Evolutionary conservation across 2,888 invertebrate genomes (phyloP).

Genomic region (Eupithecia centaureata): DNA sequence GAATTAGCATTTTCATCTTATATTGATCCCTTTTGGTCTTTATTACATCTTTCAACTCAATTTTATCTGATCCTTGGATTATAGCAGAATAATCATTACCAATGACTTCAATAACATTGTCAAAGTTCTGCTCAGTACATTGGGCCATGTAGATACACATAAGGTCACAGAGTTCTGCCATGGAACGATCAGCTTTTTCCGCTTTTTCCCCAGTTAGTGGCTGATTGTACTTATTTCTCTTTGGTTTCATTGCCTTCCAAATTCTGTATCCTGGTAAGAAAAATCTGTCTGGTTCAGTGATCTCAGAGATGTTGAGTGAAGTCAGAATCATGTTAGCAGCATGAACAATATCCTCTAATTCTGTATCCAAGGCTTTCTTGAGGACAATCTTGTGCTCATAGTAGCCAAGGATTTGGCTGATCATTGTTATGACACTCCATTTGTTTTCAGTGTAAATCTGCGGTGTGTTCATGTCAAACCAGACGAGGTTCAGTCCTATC

Average conservation of each 20-base stretch:
- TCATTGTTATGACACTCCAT: slow-evolving; percentile 57
- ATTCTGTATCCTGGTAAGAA: slow-evolving; percentile 65
- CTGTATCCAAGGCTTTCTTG: slow-evolving; percentile 69
- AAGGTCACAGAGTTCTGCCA: slow-evolving; percentile 26
- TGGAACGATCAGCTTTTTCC: slow-evolving; percentile 33
- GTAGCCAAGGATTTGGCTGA: slow-evolving; percentile 63
- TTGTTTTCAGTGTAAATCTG: slow-evolving; percentile 60
- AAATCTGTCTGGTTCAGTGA: slow-evolving; percentile 59
- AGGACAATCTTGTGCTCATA: slow-evolving; percentile 68
- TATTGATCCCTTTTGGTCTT: slow-evolving; percentile 46
- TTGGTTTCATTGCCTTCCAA: slow-evolving; percentile 59
- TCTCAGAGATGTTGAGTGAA: slow-evolving; percentile 55
- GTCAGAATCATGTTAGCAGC: slow-evolving; percentile 63
- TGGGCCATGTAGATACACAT: slow-evolving; percentile 65
- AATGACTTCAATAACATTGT: slow-evolving; percentile 59
- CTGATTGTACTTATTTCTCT: slow-evolving; percentile 23
- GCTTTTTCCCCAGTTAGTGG: slow-evolving; percentile 61
- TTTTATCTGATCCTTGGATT: slow-evolving; percentile 54
- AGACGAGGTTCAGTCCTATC: slow-evolving; percentile 65
- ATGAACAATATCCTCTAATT: slow-evolving; percentile 69
- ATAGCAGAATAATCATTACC: slow-evolving; percentile 63
- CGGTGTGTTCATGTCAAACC: slow-evolving; percentile 64
- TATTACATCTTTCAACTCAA: slow-evolving; percentile 53
- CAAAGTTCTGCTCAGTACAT: slow-evolving; percentile 62
- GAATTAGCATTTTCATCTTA: slow-evolving; percentile 2